phyloP scores from a whole-genome alignment of 2,797 vertebrate species.

The Salarias fasciatus region DNA sequence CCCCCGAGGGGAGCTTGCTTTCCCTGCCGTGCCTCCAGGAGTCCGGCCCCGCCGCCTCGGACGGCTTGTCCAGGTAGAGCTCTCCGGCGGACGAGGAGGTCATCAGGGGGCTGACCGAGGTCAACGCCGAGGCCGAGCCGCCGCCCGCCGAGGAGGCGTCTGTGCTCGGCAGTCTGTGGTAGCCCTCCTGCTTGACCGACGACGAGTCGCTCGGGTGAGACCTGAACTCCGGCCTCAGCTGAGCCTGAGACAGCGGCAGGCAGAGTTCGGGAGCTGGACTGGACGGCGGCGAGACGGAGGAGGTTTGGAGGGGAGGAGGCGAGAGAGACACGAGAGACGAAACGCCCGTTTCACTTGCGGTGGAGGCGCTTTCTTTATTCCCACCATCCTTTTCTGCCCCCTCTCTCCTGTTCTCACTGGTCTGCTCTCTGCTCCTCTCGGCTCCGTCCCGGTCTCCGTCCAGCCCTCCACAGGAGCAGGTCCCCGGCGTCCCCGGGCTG shows the following conservation, averaged over 20 bases:
- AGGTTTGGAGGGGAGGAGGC: constrained; percentile 50
- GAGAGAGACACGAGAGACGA: constrained; percentile 58
- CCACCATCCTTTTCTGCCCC: background rate
- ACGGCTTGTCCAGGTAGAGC: constrained; percentile 60
- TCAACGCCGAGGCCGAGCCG: constrained; percentile 36
- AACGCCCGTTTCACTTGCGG: constrained; percentile 33
- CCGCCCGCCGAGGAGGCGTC: constrained; percentile 72
- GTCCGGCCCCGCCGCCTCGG: constrained; percentile 37
- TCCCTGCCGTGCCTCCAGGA: constrained; percentile 63
- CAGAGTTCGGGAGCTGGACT: constrained; percentile 65
- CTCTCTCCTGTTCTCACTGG: constrained; percentile 10
- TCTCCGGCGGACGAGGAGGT: constrained; percentile 64
- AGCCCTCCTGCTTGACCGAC: constrained; percentile 51
- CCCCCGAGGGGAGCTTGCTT: constrained; percentile 74
- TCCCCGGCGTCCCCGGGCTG: constrained; percentile 76
- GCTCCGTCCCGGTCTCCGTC: constrained; percentile 46
- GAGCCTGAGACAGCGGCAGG: constrained; percentile 62
- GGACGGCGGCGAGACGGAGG: constrained; percentile 40
- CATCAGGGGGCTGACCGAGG: constrained; percentile 57
- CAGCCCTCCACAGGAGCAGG: constrained; percentile 76
- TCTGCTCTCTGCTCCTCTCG: constrained; percentile 44
- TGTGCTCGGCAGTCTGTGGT: constrained; percentile 74
- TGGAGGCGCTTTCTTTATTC: constrained; percentile 31
- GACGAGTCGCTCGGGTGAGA: constrained; percentile 45
- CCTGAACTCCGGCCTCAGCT: constrained; percentile 52